phyloP scores from a whole-genome alignment of 2,797 vertebrate species.

The Semaprochilodus insignis region DNA sequence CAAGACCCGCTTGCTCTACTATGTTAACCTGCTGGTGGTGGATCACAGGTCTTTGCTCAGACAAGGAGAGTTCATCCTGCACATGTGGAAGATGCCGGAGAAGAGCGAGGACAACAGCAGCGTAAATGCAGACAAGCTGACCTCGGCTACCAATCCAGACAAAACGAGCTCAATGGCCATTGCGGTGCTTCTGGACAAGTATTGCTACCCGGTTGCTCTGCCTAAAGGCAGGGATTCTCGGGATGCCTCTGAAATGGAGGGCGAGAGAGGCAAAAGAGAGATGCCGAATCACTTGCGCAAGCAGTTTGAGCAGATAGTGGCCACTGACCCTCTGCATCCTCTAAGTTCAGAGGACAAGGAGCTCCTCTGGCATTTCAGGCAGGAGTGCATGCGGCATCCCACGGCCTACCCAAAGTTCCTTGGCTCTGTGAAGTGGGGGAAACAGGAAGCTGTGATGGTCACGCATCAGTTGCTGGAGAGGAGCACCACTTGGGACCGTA shows the following conservation, averaged over 20 bases:
- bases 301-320: slow-evolving; percentile 92
- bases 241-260: slow-evolving; percentile 73
- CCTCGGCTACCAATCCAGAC: slow-evolving; percentile 96
- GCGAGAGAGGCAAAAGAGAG: slow-evolving; percentile 88
- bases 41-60: slow-evolving; percentile 95
- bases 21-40: slow-evolving; percentile 94
- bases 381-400: slow-evolving; percentile 93
- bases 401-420: slow-evolving; percentile 96
- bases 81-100: slow-evolving; percentile 98
- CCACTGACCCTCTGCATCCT: slow-evolving; percentile 92
- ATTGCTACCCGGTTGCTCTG: slow-evolving; percentile 94
- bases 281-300: slow-evolving; percentile 98
- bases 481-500: slow-evolving; percentile 90
- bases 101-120: slow-evolving; percentile 95
- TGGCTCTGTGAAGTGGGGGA: slow-evolving; percentile 94
- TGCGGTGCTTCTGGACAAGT: slow-evolving; percentile 91
- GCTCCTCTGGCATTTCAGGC: slow-evolving; percentile 96
- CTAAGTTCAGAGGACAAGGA: slow-evolving; percentile 97
- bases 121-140: slow-evolving; percentile 96
- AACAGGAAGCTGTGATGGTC: slow-evolving; percentile 90
- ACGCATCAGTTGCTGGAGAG: slow-evolving; percentile 90
- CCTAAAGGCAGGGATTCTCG: slow-evolving; percentile 86
- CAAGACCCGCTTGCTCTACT: slow-evolving; percentile 94
- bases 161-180: slow-evolving; percentile 94
- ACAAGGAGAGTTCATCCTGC: slow-evolving; percentile 94